Percentiles rank a stretch among this genome's conserved stretches.
Evolutionary conservation across 2,113 vertebrate genomes (phyloP).

Genomic region (Lota lota): DNA sequence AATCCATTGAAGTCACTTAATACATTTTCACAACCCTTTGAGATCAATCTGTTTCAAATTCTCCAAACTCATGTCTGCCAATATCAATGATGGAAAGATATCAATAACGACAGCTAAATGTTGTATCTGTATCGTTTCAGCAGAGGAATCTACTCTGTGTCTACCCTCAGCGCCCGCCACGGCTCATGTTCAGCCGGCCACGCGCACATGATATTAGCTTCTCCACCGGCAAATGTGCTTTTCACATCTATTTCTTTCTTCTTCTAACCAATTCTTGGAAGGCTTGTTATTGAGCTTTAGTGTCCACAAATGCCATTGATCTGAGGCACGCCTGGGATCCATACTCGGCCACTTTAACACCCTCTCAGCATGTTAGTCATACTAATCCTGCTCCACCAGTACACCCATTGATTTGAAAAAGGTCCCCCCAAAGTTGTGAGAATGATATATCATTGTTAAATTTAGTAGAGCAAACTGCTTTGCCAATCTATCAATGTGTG

Average conservation of each 20-base stretch:
- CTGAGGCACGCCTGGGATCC: constrained; percentile 97
- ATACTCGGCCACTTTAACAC: constrained; percentile 94
- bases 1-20: constrained; percentile 66
- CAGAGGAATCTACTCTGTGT: constrained; percentile 64
- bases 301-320: constrained; percentile 99
- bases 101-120: constrained; percentile 73
- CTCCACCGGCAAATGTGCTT: constrained; percentile 98
- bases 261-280: constrained; percentile 83
- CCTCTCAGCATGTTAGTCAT: constrained; percentile 93
- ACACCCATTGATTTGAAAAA: constrained; percentile 99
- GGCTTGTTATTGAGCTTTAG: constrained; percentile 99
- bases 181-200: constrained; percentile 73
- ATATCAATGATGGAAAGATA: constrained; percentile 72
- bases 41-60: constrained; percentile 69
- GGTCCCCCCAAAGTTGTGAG: constrained; percentile 99
- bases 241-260: constrained; percentile 98
- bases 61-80: constrained; percentile 61
- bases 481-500: constrained; percentile 93
- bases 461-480: constrained; percentile 99
- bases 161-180: constrained; percentile 51
- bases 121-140: constrained; percentile 70
- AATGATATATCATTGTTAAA: constrained; percentile 99
- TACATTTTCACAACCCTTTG: constrained; percentile 45
- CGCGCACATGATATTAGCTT: constrained; percentile 92
- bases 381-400: constrained; percentile 97